Conservation (phyloP, 2,888 invertebrate genomes). For the Stegana nigrithorax region DNA sequence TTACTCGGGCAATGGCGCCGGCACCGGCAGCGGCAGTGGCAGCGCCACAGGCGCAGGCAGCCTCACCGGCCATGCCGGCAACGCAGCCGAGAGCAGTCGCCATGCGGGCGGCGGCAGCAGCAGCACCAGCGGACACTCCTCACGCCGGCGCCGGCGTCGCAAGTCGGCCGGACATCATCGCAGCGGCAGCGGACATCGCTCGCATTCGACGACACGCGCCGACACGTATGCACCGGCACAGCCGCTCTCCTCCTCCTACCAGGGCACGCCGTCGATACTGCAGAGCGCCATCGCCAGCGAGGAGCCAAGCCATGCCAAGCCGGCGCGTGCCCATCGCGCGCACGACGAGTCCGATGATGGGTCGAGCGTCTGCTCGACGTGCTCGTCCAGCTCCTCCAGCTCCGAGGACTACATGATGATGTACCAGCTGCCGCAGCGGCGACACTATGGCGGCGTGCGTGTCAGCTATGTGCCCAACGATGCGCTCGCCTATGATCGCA, state of each 20-base stretch:
- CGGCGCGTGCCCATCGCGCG: conserved; percentile 37
- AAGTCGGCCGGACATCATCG: conserved; percentile 62
- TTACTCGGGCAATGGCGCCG: conserved; percentile 70
- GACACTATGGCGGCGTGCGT: conserved; percentile 88
- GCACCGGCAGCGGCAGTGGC: conserved; percentile 46
- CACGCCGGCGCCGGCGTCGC: conserved; percentile 61
- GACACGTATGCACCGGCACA: conserved; percentile 63
- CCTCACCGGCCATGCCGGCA: conserved; percentile 54
- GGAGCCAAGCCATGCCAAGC: conserved; percentile 29
- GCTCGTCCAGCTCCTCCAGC: conserved; percentile 85
- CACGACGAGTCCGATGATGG: conserved; percentile 74
- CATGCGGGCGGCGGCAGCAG: conserved; percentile 43
- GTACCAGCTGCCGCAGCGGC: conserved; percentile 84
- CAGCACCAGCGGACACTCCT: conserved; percentile 58
- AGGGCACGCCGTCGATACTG: conserved; percentile 53
- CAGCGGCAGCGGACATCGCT: conserved; percentile 57
- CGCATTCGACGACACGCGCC: conserved; percentile 62
- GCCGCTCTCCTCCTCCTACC: conserved; percentile 64
- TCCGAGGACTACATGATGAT: conserved; percentile 90
- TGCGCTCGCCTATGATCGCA: conserved; percentile 84
- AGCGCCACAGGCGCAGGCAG: conserved; percentile 40
- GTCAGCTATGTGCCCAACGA: conserved; percentile 95
- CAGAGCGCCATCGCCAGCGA: conserved; percentile 36
- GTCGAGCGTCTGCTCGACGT: conserved; percentile 89
- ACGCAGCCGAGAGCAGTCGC: conserved; percentile 31